Conservation (phyloP, 2,113 vertebrate species). For the Trogon surrucura region DNA sequence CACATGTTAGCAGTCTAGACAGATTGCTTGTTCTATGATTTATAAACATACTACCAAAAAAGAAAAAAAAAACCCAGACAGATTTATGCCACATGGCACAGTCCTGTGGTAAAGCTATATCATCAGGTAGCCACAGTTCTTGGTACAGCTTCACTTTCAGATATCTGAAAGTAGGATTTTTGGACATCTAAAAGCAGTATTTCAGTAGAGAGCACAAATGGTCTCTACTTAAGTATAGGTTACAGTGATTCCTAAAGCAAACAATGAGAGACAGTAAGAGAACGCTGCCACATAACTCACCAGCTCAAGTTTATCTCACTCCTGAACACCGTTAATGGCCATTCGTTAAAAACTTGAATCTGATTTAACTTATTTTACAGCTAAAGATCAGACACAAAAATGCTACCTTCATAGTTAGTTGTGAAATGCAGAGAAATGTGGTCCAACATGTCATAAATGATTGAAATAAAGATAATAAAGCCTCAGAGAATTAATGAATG, state of each 20-base stretch:
- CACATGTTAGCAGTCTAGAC: constrained; percentile 61
- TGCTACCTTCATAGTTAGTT: not conserved
- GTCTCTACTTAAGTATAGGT: not conserved
- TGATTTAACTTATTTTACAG: not conserved
- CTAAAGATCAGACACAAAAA: not conserved
- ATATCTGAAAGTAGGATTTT: not conserved
- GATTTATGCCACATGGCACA: constrained; percentile 28
- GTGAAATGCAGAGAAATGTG: not conserved
- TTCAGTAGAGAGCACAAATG: not conserved
- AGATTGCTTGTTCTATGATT: constrained; percentile 45
- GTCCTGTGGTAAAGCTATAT: constrained; percentile 13
- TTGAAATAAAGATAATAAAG: not conserved
- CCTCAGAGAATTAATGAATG: not conserved
- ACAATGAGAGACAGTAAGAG: not conserved
- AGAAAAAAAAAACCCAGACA: not conserved
- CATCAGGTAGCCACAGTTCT: not conserved
- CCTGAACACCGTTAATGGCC: not conserved
- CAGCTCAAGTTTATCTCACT: not conserved
- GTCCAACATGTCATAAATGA: not conserved
- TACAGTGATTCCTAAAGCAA: not conserved
- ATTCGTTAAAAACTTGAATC: not conserved
- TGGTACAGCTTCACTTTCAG: not conserved
- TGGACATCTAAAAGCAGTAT: too few species aligned
- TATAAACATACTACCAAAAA: not conserved
- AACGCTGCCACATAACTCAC: not conserved